Base-by-base conservation (phyloP, 2,797 vertebrate species). In the Falco peregrinus region DNA sequence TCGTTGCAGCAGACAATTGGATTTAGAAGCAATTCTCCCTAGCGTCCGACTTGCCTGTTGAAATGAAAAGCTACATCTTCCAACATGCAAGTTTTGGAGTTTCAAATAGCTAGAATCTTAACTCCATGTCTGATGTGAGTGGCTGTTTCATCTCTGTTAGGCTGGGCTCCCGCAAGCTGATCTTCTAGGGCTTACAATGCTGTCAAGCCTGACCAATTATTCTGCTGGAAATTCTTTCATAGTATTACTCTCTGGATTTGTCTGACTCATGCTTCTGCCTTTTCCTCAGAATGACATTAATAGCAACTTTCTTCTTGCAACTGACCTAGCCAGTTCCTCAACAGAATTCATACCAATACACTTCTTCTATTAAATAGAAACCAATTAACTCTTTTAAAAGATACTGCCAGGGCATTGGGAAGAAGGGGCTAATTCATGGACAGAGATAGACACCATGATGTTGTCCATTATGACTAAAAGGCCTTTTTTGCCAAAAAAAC, bases 161-260 rank as follows among this genome's bases (percentile, higher is more conserved):
- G 87, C 0, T 41, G 39, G 57, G 31, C 54, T 93, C 61, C 50
- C 84, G 20, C 41, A 93, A 82, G 21, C 43, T 84, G 33, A 86
- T 84, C 75, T 75, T 74, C 41, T 39, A 43, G 65, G 73, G 65
- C 69, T 79, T 63, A 91, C n/a, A 31, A 18, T 6, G 61, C 31
- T 65, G 41, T 20, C 84, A 78, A 86, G 80, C 43, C 60, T 31
- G 47, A 76, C 24, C 80, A 78, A 41, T 82, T 84, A 93, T 35
- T 37, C 88, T 86, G 61, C 50, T 69, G 47, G 29, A 89, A 90
- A 75, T 45, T 63, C 45, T 87, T 85, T 84, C 37, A 54, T 53
- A 43, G 39, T 28, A 82, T 65, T 88, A 68, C 59, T 78, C 71
- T 59, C 28, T 1, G 26, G 63, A 84, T 81, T 78, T 88, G n/a